Evolutionary conservation across 2,888 invertebrate genomes (phyloP), one percentile per base, ranked within the genome.

Genomic region (Tribolium freemani): DNA sequence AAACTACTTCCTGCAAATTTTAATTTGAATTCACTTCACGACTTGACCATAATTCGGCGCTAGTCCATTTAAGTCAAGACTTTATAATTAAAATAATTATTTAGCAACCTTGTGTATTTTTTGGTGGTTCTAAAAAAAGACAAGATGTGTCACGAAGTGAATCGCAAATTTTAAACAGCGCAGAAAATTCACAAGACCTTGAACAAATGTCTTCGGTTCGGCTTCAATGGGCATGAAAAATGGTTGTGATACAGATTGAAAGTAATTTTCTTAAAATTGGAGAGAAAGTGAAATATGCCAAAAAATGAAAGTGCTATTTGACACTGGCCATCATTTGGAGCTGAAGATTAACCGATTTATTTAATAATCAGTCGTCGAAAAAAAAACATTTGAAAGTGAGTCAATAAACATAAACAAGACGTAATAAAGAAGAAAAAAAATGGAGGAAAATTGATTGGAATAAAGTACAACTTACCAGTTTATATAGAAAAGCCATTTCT

Each of bases 401-500:
- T 8, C 8, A 38, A 38, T 6, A n/a, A n/a, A n/a, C n/a, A n/a
- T n/a, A 38, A 38, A 38, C 38, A 38, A 38, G n/a, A 38, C 38
- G 38, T 38, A 38, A 38, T 38, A 38, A 26, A 21, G 31, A 38
- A 46, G 46, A n/a, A 46, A 46, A 46, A 46, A 46, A 46, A 13
- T 11, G 5, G 4, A 3, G 5, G 26, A 26, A 26, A 26, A 26
- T 26, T 26, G 44, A 44, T 53, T 20, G 16, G n/a, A 53, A 53
- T 53, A 8, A 50, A 26, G 26, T 50, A 8, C 13, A 16, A 75
- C 77, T 76, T 72, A 76, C 77, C 74, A 77, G 44, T 72, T 74
- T 74, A 64, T 72, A 56, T 71, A 74, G 67, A 67, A 76, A 76
- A 75, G 76, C 71, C 78, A 78, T 78, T 66, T 61, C 69, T 69